Percentiles rank a stretch among this genome's conserved stretches.
phyloP scores from a whole-genome alignment of 2,888 invertebrate species.

The Arctia plantaginis region DNA sequence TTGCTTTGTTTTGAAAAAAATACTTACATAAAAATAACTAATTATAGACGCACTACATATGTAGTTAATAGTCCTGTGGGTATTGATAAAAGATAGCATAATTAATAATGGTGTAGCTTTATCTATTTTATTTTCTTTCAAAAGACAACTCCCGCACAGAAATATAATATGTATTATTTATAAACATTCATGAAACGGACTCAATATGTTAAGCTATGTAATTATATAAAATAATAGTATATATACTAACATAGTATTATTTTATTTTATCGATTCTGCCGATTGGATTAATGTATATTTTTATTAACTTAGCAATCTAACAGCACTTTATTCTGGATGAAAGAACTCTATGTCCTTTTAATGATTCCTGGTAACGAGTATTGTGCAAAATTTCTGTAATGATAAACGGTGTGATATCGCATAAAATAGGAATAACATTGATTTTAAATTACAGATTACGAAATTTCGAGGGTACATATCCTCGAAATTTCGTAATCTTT shows the following conservation, averaged over 20 bases:
- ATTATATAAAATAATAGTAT: too few relatives aligned
- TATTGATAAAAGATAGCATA: neutral
- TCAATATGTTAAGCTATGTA: too few relatives aligned
- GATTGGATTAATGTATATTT: neutral
- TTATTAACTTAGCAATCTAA: neutral
- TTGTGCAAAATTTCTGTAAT: too few relatives aligned
- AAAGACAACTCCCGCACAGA: too few relatives aligned
- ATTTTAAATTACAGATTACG: too few relatives aligned
- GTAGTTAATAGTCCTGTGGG: neutral
- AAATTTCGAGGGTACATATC: too few relatives aligned
- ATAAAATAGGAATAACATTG: too few relatives aligned
- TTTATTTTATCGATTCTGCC: neutral
- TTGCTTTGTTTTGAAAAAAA: neutral
- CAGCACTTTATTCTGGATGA: neutral
- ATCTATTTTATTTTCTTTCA: too few relatives aligned
- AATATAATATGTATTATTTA: too few relatives aligned
- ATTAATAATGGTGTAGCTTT: neutral
- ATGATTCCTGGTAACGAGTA: neutral
- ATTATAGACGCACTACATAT: neutral
- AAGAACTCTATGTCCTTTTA: neutral
- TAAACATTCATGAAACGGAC: too few relatives aligned
- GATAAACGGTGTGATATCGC: too few relatives aligned
- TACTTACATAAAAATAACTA: neutral
- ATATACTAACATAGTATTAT: neutral
- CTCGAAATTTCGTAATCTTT: too few relatives aligned